Evolutionary conservation across 2,888 invertebrate genomes (phyloP).

Genomic region (Drosophila tanythrix): DNA sequence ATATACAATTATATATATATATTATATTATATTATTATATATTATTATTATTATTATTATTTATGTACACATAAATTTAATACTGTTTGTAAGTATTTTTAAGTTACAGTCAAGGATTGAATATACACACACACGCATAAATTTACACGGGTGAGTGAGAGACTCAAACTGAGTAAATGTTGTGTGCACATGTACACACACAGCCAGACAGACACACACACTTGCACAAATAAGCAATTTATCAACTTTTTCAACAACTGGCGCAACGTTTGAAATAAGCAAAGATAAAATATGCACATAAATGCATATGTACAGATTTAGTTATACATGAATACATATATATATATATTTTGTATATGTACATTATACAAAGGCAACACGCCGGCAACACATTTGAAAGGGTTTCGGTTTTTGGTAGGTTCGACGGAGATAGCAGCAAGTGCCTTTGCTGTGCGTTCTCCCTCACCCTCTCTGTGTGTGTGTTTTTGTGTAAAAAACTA

Average conservation of each 20-base stretch:
- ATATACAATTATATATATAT: neutral
- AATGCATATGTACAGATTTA: conserved; percentile 4
- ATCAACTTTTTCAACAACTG: conserved; percentile 30
- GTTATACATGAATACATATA: neutral
- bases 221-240: neutral
- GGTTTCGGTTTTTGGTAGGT: conserved; percentile 48
- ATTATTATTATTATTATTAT: too few species aligned
- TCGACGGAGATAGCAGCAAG: conserved; percentile 35
- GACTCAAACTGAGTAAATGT: neutral
- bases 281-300: conserved; percentile 46
- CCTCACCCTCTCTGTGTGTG: neutral
- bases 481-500: conserved; percentile 34
- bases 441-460: conserved; percentile 2
- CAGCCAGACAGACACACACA: conserved; percentile 1
- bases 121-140: neutral
- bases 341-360: neutral
- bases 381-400: conserved; percentile 42
- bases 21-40: too few species aligned
- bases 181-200: neutral
- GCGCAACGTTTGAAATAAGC: conserved; percentile 19
- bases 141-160: too few species aligned
- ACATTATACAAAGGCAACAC: conserved; percentile 21
- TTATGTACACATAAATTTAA: neutral
- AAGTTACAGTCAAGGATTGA: conserved; percentile 13
- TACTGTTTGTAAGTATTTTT: neutral